These are phyloP conservation scores for Empidonax alnorum DNA, from an alignment of 2,113 vertebrate genomes.

Conservation along the genomic window DNA sequence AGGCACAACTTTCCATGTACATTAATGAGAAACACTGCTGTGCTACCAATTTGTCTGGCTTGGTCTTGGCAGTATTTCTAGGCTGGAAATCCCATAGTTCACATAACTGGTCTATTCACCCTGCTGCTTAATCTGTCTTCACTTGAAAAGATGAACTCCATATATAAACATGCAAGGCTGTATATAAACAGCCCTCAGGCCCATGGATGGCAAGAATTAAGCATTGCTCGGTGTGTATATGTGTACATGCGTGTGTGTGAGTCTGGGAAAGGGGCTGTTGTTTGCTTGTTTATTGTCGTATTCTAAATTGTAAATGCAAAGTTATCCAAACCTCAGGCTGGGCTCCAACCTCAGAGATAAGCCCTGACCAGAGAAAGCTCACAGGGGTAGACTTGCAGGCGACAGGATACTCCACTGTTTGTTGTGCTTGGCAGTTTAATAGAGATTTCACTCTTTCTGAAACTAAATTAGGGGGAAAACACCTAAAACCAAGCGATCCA, in stretches of 20 bases:
- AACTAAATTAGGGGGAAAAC: neutral
- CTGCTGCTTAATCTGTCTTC: conserved; percentile 66
- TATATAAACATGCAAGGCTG: conserved; percentile 13
- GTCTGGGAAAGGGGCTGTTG: neutral
- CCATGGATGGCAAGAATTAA: neutral
- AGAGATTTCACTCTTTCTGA: neutral
- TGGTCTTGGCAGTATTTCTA: conserved; percentile 54
- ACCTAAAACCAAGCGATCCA: neutral
- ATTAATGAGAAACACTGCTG: conserved; percentile 68
- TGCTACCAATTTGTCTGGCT: conserved; percentile 70
- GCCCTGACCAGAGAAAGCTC: neutral
- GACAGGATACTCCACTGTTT: neutral
- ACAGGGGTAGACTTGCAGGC: neutral
- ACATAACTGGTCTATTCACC: conserved; percentile 59
- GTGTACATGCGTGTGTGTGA: neutral
- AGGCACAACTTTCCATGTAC: conserved; percentile 56
- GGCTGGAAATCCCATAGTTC: conserved; percentile 60
- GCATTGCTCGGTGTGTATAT: neutral
- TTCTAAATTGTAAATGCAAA: neutral
- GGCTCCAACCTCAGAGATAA: neutral
- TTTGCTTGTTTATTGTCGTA: neutral
- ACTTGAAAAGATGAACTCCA: conserved; percentile 61
- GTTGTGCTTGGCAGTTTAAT: neutral
- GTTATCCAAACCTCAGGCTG: neutral
- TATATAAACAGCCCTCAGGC: conserved; percentile 51